Evolutionary conservation across 2,113 vertebrate genomes (phyloP).

Genomic region (Prunella himalayana): DNA sequence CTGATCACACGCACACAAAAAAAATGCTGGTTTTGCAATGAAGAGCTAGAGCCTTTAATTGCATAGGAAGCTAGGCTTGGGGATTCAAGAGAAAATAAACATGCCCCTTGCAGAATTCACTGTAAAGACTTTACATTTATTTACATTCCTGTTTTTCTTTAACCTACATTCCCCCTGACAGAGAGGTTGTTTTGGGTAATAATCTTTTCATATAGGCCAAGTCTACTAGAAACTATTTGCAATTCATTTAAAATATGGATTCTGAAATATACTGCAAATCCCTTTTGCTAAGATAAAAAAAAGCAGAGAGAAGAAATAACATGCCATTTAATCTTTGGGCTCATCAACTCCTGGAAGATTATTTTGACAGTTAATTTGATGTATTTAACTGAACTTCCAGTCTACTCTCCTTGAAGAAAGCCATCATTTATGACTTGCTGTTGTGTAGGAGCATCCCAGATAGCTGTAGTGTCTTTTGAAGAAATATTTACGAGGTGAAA

Average conservation of each 20-base stretch:
- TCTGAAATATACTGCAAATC: slow-evolving; percentile 57
- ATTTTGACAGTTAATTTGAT: slow-evolving; percentile 70
- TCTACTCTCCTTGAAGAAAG: slow-evolving; percentile 29
- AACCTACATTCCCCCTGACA: slow-evolving; percentile 50
- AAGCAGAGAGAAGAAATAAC: slow-evolving; percentile 44
- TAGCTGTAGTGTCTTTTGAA: slow-evolving; percentile 15
- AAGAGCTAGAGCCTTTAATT: slow-evolving; percentile 3
- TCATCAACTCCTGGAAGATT: slow-evolving; percentile 59
- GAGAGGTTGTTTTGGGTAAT: slow-evolving; percentile 28
- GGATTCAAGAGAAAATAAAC: slow-evolving; percentile 32
- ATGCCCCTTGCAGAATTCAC: background rate
- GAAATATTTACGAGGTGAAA: background rate
- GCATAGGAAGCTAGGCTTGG: background rate
- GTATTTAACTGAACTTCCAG: slow-evolving; percentile 56
- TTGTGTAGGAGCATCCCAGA: background rate
- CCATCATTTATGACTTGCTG: slow-evolving; percentile 24
- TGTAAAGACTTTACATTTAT: slow-evolving; percentile 27
- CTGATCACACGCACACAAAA: background rate
- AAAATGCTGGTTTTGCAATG: background rate
- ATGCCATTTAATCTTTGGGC: slow-evolving; percentile 53
- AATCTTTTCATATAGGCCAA: slow-evolving; percentile 52
- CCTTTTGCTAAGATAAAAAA: slow-evolving; percentile 46
- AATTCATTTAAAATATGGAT: slow-evolving; percentile 67
- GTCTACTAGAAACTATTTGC: slow-evolving; percentile 42
- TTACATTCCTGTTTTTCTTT: slow-evolving; percentile 46